Base-by-base conservation (phyloP, 2,113 vertebrate genomes). In the Dryoscopus gambensis region DNA sequence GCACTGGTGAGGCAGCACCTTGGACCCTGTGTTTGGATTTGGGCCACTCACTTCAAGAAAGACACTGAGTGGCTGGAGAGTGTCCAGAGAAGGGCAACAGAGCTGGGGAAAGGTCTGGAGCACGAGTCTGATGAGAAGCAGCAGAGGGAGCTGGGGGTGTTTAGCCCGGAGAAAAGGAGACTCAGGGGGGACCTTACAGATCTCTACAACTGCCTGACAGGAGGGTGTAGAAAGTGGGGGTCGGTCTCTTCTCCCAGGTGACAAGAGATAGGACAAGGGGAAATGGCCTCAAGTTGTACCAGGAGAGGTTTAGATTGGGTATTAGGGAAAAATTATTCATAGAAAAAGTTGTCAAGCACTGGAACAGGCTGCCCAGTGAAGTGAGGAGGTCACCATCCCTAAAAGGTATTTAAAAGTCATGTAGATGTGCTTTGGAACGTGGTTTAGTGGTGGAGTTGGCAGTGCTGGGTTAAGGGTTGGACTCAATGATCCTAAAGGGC, bases 41-140 rank as follows among this genome's bases (percentile, higher is more conserved):
- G 76, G 49, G 50, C 59, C 28, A 3, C 10, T 64, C 50, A 15
- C 35, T 64, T 22, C 42, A 65, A 6, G 17, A 27, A 27, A 8
- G 42, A 3, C 35, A 56, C 0, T 8, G 57, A 35, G 30, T 3
- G 4, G 4, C 49, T 64, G 76, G 21, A 56, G 17, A 30, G 14
- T 2, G 40, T 55, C 42, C 85, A 64, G 49, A 71, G 57, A 71
- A 56, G 30, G 6, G 18, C 11, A 49, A 0, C 0, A 0, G 47
- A 71, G 25, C 47, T 55, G n/a, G 40, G 5, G 19, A 55, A 69
- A 63, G 31, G 25, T 28, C 8, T 69, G 33, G 33, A 67, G 19
- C 37, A 59, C 28, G 39, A 11, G 19, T 4, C 8, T 57, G 15
- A 23, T 30, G 1, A 21, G n/a, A 20, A 79, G 15, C 24, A 9